phyloP scores from a whole-genome alignment of 2,797 vertebrate genomes.

The Lutjanus campechanus region DNA sequence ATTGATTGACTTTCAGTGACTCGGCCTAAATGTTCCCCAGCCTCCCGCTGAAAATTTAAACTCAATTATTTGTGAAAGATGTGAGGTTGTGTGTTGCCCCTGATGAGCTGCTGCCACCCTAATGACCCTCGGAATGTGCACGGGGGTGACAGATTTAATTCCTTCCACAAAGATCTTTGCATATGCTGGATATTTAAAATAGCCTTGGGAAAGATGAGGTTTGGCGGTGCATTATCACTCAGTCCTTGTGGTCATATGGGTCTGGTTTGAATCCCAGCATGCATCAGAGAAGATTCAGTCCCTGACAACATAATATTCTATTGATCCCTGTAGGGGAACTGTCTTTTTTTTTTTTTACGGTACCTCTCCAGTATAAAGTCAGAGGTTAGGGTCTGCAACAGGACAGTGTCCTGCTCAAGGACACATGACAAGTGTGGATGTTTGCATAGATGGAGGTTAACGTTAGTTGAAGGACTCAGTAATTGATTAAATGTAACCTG shows the following conservation, averaged over 20 bases:
- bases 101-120: constrained; percentile 10
- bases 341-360: not conserved
- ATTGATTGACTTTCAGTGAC: constrained; percentile 7
- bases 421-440: not conserved
- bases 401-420: not conserved
- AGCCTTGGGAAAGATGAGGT: not conserved
- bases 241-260: not conserved
- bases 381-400: constrained; percentile 23
- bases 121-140: constrained; percentile 5
- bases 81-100: not conserved
- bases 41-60: not conserved
- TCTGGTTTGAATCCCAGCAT: not conserved
- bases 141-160: constrained; percentile 8
- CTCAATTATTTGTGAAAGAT: constrained; percentile 23
- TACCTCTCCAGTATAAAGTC: not conserved
- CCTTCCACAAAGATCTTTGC: constrained; percentile 17
- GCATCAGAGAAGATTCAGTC: not conserved
- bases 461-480: constrained; percentile 20
- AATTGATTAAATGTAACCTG: constrained; percentile 25
- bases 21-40: constrained; percentile 1
- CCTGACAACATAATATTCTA: constrained; percentile 2
- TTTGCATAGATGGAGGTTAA: not conserved
- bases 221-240: constrained; percentile 2
- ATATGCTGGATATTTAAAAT: not conserved
- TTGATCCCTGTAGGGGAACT: constrained; percentile 5